Evolutionary conservation across 2,797 vertebrate genomes (phyloP), one percentile per base, ranked within the genome.

Genomic region (Sparidentex hasta): DNA sequence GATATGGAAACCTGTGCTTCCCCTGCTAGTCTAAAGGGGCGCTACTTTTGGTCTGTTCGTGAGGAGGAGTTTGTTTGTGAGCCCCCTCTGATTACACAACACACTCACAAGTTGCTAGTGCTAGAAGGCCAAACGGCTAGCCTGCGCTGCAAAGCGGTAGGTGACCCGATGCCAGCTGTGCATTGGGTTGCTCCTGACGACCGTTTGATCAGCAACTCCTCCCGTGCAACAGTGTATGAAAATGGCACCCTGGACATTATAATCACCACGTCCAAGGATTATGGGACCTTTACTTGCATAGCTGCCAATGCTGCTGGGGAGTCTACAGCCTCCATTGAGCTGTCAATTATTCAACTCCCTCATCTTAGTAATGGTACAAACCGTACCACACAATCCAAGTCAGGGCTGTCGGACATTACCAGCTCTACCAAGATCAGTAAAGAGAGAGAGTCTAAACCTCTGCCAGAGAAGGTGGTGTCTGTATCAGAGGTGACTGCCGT

Each of bases 1-100:
- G 98, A 99, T 61, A 97, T 99, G 96, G 98, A 99, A 94, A 99
- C 98, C 0, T 99, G 98, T 6, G 98, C 98, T 62, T 99, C 98
- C 71, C 98, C 98, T 0, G 81, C 96, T 0, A 94, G 92, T 66
- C 95, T 99, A 43, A 99, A 99, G 84, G 98, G 98, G 1, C 96
- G 97, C 50, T 99, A 99, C 88, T 99, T 99, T 88, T 99, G 98
- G 98, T 98, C 97, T 0, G 93, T 99, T 13, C 94, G 96, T 0
- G 98, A 99, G 66, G 98, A 99, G 86, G 98, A 99, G 77, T 99
- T 99, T 89, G 87, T 99, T 59, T 99, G 98, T 3, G 98, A 99
- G 86, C 98, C 98, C 0, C 98, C 98, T 1, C 93, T 99, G 54
- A 99, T 99, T 80, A 99, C 98, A 0, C 98, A 99, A 47, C 97